Conservation (phyloP, 2,888 invertebrate species). For the Hipparchia sbordonii region DNA sequence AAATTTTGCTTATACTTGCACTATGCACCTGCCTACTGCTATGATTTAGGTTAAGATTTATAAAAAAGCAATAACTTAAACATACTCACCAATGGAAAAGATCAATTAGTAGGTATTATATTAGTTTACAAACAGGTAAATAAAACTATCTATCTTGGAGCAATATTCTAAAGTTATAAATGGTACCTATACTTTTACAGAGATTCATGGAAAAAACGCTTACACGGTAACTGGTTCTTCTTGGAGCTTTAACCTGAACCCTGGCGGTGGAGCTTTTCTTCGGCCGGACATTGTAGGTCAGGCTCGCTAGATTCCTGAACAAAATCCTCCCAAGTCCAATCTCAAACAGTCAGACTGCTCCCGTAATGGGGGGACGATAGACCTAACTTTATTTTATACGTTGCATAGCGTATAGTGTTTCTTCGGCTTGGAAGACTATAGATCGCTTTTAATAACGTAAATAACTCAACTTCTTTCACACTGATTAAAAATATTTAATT, state of each 20-base stretch:
- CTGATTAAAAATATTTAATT: neutral
- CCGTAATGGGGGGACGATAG: slow-evolving; percentile 32
- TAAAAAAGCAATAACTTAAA: neutral
- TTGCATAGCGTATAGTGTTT: slow-evolving; percentile 28
- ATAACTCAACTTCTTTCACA: slow-evolving; percentile 6
- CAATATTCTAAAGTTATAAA: neutral
- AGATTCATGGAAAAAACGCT: slow-evolving; percentile 45
- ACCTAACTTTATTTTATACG: slow-evolving; percentile 32
- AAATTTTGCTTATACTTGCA: no score
- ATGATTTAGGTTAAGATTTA: neutral
- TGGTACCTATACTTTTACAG: neutral
- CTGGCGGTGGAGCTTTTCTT: slow-evolving; percentile 64
- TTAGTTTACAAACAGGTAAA: slow-evolving; percentile 3
- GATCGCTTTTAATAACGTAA: neutral
- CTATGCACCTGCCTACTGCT: no score
- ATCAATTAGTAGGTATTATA: neutral
- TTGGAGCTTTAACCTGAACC: slow-evolving; percentile 62
- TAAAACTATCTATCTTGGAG: neutral
- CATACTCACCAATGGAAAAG: neutral
- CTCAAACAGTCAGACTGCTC: slow-evolving; percentile 32
- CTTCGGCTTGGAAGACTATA: slow-evolving; percentile 1
- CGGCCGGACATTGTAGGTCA: slow-evolving; percentile 62
- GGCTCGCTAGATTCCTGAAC: slow-evolving; percentile 27
- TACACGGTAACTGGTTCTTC: slow-evolving; percentile 71
- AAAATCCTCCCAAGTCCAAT: slow-evolving; percentile 31